Evolutionary conservation across 2,113 vertebrate species (phyloP), one percentile per base, ranked within the genome.

Genomic region (Himantopus leucocephalus): DNA sequence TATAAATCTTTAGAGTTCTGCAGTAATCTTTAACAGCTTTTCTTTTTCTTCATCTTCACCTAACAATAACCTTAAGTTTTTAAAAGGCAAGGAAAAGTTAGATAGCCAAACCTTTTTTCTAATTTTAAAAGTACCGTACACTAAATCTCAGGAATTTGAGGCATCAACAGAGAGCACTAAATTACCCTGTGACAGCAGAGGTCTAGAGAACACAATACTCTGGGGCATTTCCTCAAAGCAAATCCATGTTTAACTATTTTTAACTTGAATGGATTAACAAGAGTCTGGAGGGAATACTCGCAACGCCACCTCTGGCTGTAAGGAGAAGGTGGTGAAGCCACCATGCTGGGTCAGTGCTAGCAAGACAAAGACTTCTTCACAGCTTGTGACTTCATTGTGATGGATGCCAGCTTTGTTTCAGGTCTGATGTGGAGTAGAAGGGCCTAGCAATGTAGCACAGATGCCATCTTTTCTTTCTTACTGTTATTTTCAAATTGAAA

Each of bases 291-390:
- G 4, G 9, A 2, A 2, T 77, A 26, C 12, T 60, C 43, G 20
- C 30, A 52, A 2, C 8, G 53, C 0, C 2, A 41, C 6, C 4
- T 45, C 34, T 70, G 35, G 3, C 16, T 76, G 21, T 22, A 74
- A 50, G 32, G 12, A 75, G 29, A 62, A 70, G 22, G 6, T 50
- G 13, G 5, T 58, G 24, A 92, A 92, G 15, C 7, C 50, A 41
- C 15, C 3, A 3, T 41, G 7, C 4, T 37, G 2, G 7, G 14
- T 27, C 47, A 85, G 12, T 30, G 18, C 7, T 74, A n/a, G 4
- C 5, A 62, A 71, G 10, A 80, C 11, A 39, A 83, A 53, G 18
- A 27, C 1, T 66, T 50, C 21, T 72, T 91, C 48, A 41, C n/a
- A 52, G 6, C 9, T 64, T 6, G 0, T n/a, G 21, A 5, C 52